A percentile compares a stretch with the other conserved stretches of the same genome.
These are phyloP conservation scores for Ciconia nigra DNA, from an alignment of 2,797 vertebrate species.

Conservation along the genomic window DNA sequence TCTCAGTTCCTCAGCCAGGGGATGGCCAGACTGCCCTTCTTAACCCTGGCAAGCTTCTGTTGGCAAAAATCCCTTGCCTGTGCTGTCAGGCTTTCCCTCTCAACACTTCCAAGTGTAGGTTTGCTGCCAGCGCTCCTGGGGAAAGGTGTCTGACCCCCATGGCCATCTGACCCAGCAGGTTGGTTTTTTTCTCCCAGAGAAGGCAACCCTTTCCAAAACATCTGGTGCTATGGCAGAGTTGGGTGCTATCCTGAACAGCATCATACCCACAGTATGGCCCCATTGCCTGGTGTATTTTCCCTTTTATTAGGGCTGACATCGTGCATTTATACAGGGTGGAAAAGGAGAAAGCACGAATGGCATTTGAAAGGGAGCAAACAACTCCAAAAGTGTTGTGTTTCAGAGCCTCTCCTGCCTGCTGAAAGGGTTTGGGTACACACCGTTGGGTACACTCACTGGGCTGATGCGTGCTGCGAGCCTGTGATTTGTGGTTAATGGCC, in stretches of 20 bases:
- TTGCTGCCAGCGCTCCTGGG: neutral
- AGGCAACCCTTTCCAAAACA: neutral
- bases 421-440: neutral
- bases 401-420: neutral
- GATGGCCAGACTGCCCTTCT: neutral
- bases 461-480: neutral
- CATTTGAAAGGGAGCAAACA: neutral
- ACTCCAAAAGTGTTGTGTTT: neutral
- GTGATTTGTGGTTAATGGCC: neutral
- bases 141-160: neutral
- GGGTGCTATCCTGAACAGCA: neutral
- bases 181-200: neutral
- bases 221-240: accelerated
- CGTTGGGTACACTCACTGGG: accelerated
- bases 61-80: neutral
- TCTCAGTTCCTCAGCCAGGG: neutral
- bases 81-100: neutral
- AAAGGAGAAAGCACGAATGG: neutral
- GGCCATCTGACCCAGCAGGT: neutral
- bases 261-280: accelerated
- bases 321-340: neutral
- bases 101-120: too few species aligned
- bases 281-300: accelerated
- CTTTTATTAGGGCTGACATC: neutral
- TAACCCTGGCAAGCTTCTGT: neutral